Conservation (phyloP, 2,113 vertebrate species). For the Phylloscopus trochiloides region DNA sequence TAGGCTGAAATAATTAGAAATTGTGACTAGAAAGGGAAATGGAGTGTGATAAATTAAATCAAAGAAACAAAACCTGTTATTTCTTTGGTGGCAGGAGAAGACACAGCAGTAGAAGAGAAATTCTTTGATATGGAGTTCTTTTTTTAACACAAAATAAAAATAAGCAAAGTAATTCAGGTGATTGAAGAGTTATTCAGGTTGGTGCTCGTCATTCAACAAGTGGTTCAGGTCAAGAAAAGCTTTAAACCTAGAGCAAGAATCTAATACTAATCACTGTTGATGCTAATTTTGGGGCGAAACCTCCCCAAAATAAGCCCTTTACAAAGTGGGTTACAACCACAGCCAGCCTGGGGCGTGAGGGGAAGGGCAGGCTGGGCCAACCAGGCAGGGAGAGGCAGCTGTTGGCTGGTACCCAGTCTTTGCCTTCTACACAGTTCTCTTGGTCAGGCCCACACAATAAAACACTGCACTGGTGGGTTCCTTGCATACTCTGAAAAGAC, state of each 20-base stretch:
- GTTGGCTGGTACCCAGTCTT: accelerated
- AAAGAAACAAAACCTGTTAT: conserved; percentile 56
- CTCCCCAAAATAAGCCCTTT: background rate
- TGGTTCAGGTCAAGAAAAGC: background rate
- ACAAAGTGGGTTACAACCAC: background rate
- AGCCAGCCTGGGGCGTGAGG: background rate
- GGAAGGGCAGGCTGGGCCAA: background rate
- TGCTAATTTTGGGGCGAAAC: background rate
- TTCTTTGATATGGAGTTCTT: background rate
- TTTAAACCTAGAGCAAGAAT: background rate
- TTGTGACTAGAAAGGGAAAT: conserved; percentile 55
- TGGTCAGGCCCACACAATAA: background rate
- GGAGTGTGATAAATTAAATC: conserved; percentile 55
- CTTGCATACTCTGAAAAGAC: background rate
- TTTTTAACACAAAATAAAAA: background rate
- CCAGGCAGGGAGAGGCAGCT: accelerated
- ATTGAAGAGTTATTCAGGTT: background rate
- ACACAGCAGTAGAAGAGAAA: background rate
- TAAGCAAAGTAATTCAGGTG: background rate
- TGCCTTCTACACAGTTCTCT: background rate
- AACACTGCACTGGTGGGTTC: accelerated
- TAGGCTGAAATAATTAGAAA: conserved; percentile 68
- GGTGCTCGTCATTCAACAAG: background rate
- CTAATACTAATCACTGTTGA: background rate
- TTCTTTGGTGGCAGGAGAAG: conserved; percentile 8